These are phyloP conservation scores for rabbit (Oryctolagus cuniculus) DNA, from an alignment of 2,113 vertebrate species.

Conservation along the genomic window mOryCun1.1 NC_091432.1:129172001-129172500, in stretches of 20 bases:
- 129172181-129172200: background rate
- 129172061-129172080: background rate
- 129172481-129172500: too few relatives aligned
- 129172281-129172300: background rate
- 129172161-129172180: background rate
- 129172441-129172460: background rate
- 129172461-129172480: too few relatives aligned
- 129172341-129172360: background rate
- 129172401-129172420: background rate
- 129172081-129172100: background rate
- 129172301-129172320: background rate
- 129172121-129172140: background rate
- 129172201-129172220: background rate
- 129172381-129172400: background rate
- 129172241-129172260: background rate
- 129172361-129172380: background rate
- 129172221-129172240: background rate
- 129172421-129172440: background rate
- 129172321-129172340: background rate
- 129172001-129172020: background rate
- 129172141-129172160: background rate
- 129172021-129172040: background rate
- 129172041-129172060: background rate
- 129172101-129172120: background rate
- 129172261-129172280: background rate